phyloP scores from a whole-genome alignment of 2,113 vertebrate species.

The Dicaeum eximium region DNA sequence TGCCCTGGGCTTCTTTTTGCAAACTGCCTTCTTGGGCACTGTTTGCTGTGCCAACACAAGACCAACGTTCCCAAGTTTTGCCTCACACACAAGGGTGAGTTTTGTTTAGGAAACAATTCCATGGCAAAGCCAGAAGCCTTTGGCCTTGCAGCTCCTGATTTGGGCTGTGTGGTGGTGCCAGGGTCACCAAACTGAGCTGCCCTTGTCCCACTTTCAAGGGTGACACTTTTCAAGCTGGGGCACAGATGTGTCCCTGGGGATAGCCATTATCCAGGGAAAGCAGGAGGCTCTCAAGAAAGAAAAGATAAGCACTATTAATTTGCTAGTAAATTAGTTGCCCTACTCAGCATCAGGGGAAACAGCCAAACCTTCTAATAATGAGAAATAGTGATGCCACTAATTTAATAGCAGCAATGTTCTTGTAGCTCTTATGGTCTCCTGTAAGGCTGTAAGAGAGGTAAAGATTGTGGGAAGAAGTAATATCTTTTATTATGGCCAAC shows the following conservation, averaged over 20 bases:
- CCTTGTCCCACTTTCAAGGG: neutral
- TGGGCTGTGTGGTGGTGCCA: neutral
- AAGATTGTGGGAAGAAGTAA: neutral
- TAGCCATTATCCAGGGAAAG: neutral
- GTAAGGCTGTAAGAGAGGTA: neutral
- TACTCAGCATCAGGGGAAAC: neutral
- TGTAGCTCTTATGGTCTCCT: neutral
- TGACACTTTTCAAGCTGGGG: neutral
- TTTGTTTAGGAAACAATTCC: neutral
- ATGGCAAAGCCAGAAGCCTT: neutral
- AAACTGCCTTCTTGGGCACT: neutral
- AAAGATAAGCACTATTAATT: neutral
- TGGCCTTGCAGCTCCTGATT: neutral
- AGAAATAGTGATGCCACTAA: neutral
- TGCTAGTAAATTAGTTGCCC: neutral
- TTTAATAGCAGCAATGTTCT: conserved; percentile 10
- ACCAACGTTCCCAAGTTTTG: neutral
- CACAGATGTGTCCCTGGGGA: neutral
- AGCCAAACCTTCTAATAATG: neutral
- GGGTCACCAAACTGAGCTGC: neutral
- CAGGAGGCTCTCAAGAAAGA: neutral
- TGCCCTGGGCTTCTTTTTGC: neutral
- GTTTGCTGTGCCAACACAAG: neutral
- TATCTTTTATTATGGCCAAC: neutral
- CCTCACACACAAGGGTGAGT: accelerated